Conservation (phyloP, 2,888 invertebrate species). For the Carterocephalus palaemon region DNA sequence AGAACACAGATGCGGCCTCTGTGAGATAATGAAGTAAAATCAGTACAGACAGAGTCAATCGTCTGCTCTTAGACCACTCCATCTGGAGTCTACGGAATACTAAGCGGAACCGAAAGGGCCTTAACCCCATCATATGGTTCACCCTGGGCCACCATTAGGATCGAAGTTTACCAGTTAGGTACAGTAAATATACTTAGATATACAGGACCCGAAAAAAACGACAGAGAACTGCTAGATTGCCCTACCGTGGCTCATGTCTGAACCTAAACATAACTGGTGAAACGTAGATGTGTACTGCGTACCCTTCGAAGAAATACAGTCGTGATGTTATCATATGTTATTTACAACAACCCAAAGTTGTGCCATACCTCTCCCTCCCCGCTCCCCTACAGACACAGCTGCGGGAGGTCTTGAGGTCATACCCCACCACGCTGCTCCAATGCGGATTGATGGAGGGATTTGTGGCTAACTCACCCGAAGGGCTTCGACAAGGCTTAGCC, state of each 20-base stretch:
- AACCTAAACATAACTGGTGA: no score
- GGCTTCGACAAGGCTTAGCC: no score
- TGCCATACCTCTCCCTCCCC: neutral
- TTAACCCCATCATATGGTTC: neutral
- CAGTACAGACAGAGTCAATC: neutral
- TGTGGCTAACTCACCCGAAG: no score
- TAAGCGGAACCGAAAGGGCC: neutral
- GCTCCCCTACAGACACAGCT: neutral
- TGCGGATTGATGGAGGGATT: no score
- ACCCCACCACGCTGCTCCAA: no score
- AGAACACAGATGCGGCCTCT: conserved; percentile 64
- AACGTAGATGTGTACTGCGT: no score
- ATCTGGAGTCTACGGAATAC: neutral
- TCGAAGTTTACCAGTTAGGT: no score
- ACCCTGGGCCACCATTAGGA: no score
- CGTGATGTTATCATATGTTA: neutral
- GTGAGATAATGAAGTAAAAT: conserved; percentile 13
- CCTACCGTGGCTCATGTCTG: neutral
- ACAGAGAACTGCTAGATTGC: neutral
- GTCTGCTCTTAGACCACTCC: neutral
- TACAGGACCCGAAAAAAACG: neutral
- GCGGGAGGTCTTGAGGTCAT: no score
- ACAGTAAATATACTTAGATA: neutral
- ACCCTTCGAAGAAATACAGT: no score
- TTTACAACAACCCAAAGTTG: neutral